Evolutionary conservation across 2,888 invertebrate species (phyloP), one percentile per base, ranked within the genome.

Genomic region (Argyresthia goedartella): DNA sequence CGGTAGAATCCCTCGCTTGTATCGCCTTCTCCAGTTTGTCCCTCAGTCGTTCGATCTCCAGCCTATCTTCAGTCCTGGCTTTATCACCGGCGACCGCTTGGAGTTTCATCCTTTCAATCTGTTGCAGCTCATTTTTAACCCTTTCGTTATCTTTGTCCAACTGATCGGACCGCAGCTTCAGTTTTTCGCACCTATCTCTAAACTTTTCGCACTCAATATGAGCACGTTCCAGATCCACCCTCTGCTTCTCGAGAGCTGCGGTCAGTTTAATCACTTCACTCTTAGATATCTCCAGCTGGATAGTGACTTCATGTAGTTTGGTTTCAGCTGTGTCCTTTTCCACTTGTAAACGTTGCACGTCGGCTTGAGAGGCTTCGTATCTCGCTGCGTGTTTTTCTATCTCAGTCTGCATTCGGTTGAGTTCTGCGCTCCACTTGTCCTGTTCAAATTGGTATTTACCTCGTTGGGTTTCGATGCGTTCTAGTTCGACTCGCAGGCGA

Each of bases 121-220:
- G 94, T 59, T 84, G 85, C 56, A 87, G 58, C 57, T 87, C 87
- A 45, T 78, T 76, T 61, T 87, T 87, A 10, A 87, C 76, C 52
- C 86, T 66, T 57, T 85, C 87, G 55, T 87, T 87, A 58, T 87
- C 87, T 61, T 91, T 90, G 64, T 93, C 92, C 53, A 92, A 73
- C 63, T 91, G 91, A 53, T 93, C 93, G 51, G 90, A 88, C 58
- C 91, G 90, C 53, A 90, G 73, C 64, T 92, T 92, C n/a, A 95
- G 81, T 80, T 95, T 95, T 69, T 96, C 96, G 71, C 95, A 92
- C 57, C 95, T 89, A 65, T 96, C 96, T 62, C 94, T 89, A 57
- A 95, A 91, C 82, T 96, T 96, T 71, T 96, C 96, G 63, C 94
- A 92, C 80, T 96, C 96, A 71, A 96, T 95, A 67, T 94, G 92